A percentile compares a stretch with the other conserved stretches of the same genome.
phyloP scores from a whole-genome alignment of 2,888 invertebrate species.

The Microplitis manilae region DNA sequence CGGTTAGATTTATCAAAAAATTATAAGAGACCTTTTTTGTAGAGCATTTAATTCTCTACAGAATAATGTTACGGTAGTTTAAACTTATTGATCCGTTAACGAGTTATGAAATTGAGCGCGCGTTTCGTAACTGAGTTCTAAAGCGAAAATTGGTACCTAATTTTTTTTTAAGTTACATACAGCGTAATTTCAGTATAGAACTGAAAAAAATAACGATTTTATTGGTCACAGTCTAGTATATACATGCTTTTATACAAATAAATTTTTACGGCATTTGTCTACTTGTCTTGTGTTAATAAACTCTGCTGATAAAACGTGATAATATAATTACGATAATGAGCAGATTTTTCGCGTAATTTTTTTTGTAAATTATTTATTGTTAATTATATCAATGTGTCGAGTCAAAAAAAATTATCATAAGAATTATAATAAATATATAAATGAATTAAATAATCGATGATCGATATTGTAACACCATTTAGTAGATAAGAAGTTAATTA shows the following conservation, averaged over 20 bases:
- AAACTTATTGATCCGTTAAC: no score
- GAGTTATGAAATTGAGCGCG: no score
- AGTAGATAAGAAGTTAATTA: constrained; percentile 60
- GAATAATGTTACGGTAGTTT: no score
- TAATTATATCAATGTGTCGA: background rate
- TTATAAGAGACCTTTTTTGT: no score
- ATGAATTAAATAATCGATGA: constrained; percentile 58
- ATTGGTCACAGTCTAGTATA: no score
- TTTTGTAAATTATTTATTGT: background rate
- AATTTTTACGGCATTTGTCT: background rate
- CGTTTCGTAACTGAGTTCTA: no score
- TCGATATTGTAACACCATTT: constrained; percentile 61
- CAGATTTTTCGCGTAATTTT: background rate
- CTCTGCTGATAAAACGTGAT: background rate
- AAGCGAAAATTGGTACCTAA: no score
- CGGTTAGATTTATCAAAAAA: no score
- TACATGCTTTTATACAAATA: background rate
- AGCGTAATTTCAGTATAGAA: no score
- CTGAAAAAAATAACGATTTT: no score
- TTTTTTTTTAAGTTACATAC: no score
- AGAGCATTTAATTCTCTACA: no score
- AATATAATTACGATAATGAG: background rate
- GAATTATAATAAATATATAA: constrained; percentile 55
- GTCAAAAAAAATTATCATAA: background rate
- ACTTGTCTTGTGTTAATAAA: background rate